These are phyloP conservation scores for Nebria ingens DNA, from an alignment of 1,140 invertebrate species.

Conservation along the genomic window DNA sequence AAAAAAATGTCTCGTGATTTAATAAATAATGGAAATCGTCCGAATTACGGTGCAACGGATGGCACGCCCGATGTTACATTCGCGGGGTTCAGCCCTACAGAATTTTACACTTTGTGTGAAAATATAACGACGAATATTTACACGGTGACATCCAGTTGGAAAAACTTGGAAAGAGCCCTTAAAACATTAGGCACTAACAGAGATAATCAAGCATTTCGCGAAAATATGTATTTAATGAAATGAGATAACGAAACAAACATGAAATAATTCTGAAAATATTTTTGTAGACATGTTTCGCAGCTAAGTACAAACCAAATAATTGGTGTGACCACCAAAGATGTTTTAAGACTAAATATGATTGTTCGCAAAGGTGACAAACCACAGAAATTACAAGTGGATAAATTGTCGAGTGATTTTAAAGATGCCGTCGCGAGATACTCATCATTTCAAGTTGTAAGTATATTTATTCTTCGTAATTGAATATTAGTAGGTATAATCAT, in stretches of 20 bases:
- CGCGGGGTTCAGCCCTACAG: conserved; percentile 56
- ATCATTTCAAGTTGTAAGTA: conserved; percentile 59
- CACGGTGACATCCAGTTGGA: conserved; percentile 58
- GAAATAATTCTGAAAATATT: conserved; percentile 11
- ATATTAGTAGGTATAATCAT: neutral
- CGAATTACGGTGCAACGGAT: conserved; percentile 30
- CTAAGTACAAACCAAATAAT: conserved; percentile 65
- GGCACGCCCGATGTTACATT: conserved; percentile 25
- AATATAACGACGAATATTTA: conserved; percentile 70
- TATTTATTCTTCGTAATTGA: conserved; percentile 10
- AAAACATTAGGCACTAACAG: conserved; percentile 65
- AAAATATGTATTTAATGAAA: conserved; percentile 47
- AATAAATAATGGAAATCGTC: neutral
- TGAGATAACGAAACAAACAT: too few species aligned
- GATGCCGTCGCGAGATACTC: conserved; percentile 69
- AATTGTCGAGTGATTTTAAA: conserved; percentile 69
- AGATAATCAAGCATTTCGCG: conserved; percentile 54
- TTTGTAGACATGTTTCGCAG: conserved; percentile 65
- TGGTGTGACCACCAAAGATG: conserved; percentile 57
- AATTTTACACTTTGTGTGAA: conserved; percentile 62
- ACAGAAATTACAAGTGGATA: conserved; percentile 71
- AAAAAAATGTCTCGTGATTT: conserved; percentile 5
- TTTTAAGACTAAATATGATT: conserved; percentile 56
- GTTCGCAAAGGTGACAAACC: conserved; percentile 60
- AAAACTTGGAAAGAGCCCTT: conserved; percentile 58